Evolutionary conservation across 2,113 vertebrate genomes (phyloP).

Genomic region (Calyptommatus sinebrachiatus): DNA sequence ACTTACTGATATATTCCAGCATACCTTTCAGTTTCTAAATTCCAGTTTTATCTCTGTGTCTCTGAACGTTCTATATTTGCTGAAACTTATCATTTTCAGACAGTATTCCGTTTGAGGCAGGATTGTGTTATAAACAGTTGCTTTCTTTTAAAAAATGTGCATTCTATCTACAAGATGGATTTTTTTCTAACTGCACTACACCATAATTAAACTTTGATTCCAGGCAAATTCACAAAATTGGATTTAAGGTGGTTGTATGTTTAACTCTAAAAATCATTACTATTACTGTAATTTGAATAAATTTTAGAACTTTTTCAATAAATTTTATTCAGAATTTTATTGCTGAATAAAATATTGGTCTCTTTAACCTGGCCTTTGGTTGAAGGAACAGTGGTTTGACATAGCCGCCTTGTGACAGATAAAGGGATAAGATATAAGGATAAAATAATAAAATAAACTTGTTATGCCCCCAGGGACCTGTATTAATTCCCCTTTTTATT

Average conservation of each 20-base stretch:
- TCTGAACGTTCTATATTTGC: not conserved
- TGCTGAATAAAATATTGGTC: too few relatives aligned
- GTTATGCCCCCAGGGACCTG: too few relatives aligned
- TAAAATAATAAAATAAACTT: too few relatives aligned
- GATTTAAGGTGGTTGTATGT: too few relatives aligned
- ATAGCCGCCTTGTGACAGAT: too few relatives aligned
- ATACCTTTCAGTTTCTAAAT: conserved; percentile 10
- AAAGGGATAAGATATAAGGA: too few relatives aligned
- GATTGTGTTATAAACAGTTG: not conserved
- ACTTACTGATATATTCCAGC: conserved; percentile 1
- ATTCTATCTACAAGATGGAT: not conserved
- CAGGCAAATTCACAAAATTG: not conserved
- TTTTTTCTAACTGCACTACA: not conserved
- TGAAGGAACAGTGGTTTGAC: too few relatives aligned
- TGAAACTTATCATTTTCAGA: not conserved
- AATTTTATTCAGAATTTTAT: too few relatives aligned
- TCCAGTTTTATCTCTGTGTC: conserved; percentile 18
- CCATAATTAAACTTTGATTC: not conserved
- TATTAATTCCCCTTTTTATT: too few relatives aligned
- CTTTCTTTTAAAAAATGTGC: not conserved
- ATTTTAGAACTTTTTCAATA: too few relatives aligned
- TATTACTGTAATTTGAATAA: not conserved
- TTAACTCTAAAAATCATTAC: not conserved
- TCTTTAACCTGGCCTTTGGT: too few relatives aligned
- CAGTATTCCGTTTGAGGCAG: conserved; percentile 4